phyloP scores from a whole-genome alignment of 2,113 vertebrate species.

The Mus pahari region DNA sequence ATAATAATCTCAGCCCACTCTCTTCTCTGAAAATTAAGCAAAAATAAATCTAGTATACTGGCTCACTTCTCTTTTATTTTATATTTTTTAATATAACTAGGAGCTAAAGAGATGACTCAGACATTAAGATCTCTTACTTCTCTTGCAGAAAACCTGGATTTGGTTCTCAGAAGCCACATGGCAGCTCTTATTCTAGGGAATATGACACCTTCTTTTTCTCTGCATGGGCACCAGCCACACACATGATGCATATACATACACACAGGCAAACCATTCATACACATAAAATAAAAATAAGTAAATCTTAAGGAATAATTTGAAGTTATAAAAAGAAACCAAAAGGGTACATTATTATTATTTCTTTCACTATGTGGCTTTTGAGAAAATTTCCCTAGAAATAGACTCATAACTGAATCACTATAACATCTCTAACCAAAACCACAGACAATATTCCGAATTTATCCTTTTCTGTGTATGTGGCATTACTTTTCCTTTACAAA shows the following conservation, averaged over 20 bases:
- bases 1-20: background rate
- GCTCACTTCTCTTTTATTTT: background rate
- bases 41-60: background rate
- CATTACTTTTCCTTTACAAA: background rate
- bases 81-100: background rate
- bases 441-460: background rate
- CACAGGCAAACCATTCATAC: background rate
- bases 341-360: background rate
- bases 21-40: background rate
- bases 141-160: background rate
- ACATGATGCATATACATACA: background rate
- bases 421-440: conserved; percentile 1
- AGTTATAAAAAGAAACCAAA: background rate
- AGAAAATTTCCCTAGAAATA: background rate
- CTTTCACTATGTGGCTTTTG: background rate
- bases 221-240: background rate
- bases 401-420: background rate
- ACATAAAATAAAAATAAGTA: background rate
- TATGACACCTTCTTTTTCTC: background rate
- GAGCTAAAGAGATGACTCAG: background rate
- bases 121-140: background rate
- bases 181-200: background rate
- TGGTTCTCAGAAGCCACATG: background rate
- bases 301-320: background rate
- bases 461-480: background rate